These are phyloP conservation scores for Drosophila grimshawi DNA, from an alignment of 1,140 invertebrate genomes.

Conservation along the genomic window DNA sequence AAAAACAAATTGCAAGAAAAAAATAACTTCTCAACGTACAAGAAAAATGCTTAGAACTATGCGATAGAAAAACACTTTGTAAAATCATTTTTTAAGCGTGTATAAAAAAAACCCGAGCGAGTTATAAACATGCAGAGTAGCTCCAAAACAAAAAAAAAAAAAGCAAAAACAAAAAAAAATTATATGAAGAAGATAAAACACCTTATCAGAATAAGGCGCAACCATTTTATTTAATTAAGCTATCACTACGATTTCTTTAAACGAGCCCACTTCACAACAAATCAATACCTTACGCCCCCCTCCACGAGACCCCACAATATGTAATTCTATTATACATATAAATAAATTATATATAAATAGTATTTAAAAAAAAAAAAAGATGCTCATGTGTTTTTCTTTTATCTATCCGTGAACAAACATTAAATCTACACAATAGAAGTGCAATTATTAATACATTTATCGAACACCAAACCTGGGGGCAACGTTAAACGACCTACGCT, in stretches of 20 bases:
- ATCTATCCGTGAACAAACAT: neutral
- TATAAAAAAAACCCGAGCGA: slow-evolving; percentile 53
- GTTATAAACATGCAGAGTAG: slow-evolving; percentile 22
- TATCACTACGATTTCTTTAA: slow-evolving; percentile 68
- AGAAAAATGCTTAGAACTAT: slow-evolving; percentile 59
- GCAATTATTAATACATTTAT: too few relatives aligned
- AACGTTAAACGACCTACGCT: slow-evolving; percentile 17
- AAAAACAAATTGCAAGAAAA: slow-evolving; percentile 62
- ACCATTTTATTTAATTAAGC: slow-evolving; percentile 70
- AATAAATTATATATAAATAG: slow-evolving; percentile 84
- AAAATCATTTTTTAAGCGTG: slow-evolving; percentile 81
- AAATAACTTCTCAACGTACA: slow-evolving; percentile 48
- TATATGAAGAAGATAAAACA: slow-evolving; percentile 33
- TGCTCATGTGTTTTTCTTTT: neutral
- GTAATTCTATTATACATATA: slow-evolving; percentile 83
- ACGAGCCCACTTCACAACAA: slow-evolving; percentile 41
- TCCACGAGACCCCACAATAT: slow-evolving; percentile 55
- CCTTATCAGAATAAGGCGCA: slow-evolving; percentile 58
- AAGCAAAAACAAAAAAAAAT: slow-evolving; percentile 22
- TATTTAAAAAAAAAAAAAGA: slow-evolving; percentile 61
- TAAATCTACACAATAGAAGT: too few relatives aligned
- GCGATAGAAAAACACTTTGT: slow-evolving; percentile 59
- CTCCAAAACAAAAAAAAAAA: slow-evolving; percentile 39
- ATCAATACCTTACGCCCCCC: slow-evolving; percentile 39
- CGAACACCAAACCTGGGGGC: neutral